These are phyloP conservation scores for Zaprionus lachaisei DNA, from an alignment of 1,140 invertebrate genomes.

Conservation along the genomic window DNA sequence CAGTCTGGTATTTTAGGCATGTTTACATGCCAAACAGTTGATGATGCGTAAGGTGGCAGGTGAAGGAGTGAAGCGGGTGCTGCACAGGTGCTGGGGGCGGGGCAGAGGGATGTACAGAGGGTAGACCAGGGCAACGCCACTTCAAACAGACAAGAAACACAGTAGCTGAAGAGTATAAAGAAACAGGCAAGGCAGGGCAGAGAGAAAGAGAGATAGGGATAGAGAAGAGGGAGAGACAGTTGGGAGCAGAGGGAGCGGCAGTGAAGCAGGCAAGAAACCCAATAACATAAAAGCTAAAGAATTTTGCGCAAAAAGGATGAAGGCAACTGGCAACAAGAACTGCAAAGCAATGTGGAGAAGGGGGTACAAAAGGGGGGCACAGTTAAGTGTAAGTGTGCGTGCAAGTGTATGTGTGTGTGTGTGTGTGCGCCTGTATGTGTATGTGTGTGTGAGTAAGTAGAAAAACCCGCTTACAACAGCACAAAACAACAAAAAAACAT, in stretches of 20 bases:
- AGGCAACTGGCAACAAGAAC: conserved; percentile 45
- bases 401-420: conserved; percentile 15
- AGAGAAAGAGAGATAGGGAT: conserved; percentile 3
- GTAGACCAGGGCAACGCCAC: conserved; percentile 23
- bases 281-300: conserved; percentile 82
- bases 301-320: conserved; percentile 76
- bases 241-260: conserved; percentile 22
- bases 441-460: conserved; percentile 54
- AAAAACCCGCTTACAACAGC: conserved; percentile 81
- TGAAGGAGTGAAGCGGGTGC: conserved; percentile 11
- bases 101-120: neutral
- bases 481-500: conserved; percentile 42
- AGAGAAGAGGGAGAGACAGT: conserved; percentile 22
- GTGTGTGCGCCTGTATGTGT: neutral
- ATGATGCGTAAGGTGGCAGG: neutral
- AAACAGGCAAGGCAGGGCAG: conserved; percentile 16
- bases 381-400: neutral
- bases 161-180: conserved; percentile 23
- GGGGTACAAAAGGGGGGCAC: conserved; percentile 5
- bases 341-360: neutral
- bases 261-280: conserved; percentile 64
- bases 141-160: conserved; percentile 53
- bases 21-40: conserved; percentile 59
- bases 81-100: conserved; percentile 23
- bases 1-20: conserved; percentile 57